Conservation (phyloP, 2,113 vertebrate species). For the Boleophthalmus pectinirostris region DNA sequence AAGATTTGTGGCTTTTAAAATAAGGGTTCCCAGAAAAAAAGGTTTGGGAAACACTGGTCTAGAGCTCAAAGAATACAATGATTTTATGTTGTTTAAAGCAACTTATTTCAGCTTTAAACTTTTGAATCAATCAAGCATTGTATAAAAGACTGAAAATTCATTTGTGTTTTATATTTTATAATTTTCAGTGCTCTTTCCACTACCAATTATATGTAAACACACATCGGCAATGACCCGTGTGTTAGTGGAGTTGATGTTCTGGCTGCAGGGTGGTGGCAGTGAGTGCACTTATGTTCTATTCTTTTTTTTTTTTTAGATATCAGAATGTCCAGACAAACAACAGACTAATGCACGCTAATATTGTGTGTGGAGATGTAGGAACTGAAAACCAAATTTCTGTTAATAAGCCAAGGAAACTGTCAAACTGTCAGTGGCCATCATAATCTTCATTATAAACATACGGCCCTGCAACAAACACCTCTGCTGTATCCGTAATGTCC, state of each 20-base stretch:
- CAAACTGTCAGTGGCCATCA: neutral
- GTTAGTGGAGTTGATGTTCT: neutral
- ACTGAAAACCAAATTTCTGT: neutral
- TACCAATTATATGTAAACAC: no score
- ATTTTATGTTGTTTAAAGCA: no score
- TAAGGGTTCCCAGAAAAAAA: no score
- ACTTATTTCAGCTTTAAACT: no score
- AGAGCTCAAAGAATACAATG: no score
- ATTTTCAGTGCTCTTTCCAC: no score
- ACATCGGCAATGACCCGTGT: no score
- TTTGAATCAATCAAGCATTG: no score
- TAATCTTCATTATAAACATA: conserved; percentile 21
- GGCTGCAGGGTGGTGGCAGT: neutral
- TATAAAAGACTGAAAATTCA: no score
- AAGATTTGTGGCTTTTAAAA: no score
- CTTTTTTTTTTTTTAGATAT: neutral
- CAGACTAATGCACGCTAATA: neutral
- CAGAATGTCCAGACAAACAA: neutral
- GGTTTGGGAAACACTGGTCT: no score
- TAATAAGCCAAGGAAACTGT: neutral
- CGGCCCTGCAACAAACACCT: neutral
- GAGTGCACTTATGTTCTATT: neutral
- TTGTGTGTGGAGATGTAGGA: neutral
- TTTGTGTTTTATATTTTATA: no score
- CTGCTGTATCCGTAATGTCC: conserved; percentile 18